Base-by-base conservation (phyloP, 2,888 invertebrate genomes). In the Drosophila fulvimacula region DNA sequence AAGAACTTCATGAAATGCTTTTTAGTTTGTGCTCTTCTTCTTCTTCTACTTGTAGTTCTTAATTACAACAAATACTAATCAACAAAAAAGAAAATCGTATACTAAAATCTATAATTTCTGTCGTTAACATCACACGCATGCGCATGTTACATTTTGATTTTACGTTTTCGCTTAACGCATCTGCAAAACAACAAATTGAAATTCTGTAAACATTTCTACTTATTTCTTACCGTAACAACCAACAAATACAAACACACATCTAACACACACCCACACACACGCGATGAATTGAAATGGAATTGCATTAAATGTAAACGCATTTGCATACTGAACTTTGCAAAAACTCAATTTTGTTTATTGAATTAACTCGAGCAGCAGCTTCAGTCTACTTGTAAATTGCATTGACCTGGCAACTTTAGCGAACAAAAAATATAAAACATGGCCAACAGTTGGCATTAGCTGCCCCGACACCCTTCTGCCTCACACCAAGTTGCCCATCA, bases 101-200 rank as follows among this genome's bases (percentile, higher is more conserved):
- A 89, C 91, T 91, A 92, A 92, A 88, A 67, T 78, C 87, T 91
- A 91, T 91, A 90, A 92, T 92, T 92, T 83, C 92, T 91, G 90
- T 92, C 92, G 48, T 48, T 91, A 91, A 92, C 92, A 92, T 92
- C 92, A 92, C 92, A 92, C 79, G 92, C 92, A 92, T 92, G 92
- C 92, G 92, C 92, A 92, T 92, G 92, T 88, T 90, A 51, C 51
- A 51, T 51, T 48, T 32, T 91, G 90, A 91, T 91, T 87, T 82
- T 80, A 62, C 42, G 41, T 80, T 80, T 80, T 79, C 80, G 76
- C 76, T 90, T 83, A 71, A 81, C 71, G 81, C 80, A 79, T 79
- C 74, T 76, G 68, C 74, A 71, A 80, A 81, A 38, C 30, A 48
- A 48, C 30, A 32, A 48, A 48, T 48, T 48, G 27, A 48, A 48